A percentile compares a stretch with the other conserved stretches of the same genome.
phyloP scores from a whole-genome alignment of 2,797 vertebrate genomes.

The Triplophysa bombifrons region DNA sequence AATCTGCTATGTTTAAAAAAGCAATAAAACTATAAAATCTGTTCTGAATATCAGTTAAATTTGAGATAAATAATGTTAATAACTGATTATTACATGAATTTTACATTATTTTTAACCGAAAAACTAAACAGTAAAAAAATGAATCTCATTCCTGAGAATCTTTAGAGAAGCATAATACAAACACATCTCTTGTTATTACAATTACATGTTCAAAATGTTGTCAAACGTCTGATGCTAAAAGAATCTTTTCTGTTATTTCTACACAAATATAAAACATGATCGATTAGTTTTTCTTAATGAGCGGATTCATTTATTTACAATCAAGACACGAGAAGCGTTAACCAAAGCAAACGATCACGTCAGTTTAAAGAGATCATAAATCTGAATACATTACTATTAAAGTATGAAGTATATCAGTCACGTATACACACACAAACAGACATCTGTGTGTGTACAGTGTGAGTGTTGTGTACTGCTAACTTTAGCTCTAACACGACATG shows the following conservation, averaged over 20 bases:
- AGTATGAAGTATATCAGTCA: neutral
- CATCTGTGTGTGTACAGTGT: too few relatives aligned
- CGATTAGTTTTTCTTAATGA: neutral
- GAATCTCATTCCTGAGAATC: too few relatives aligned
- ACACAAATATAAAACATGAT: neutral
- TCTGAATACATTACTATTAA: neutral
- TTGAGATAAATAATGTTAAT: too few relatives aligned
- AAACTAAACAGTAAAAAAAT: too few relatives aligned
- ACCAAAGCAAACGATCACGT: neutral
- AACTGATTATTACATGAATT: too few relatives aligned
- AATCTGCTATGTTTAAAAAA: neutral
- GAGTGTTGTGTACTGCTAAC: neutral
- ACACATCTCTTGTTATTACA: too few relatives aligned
- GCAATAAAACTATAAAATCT: neutral
- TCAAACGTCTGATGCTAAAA: neutral
- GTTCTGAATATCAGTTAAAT: neutral
- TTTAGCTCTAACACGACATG: neutral
- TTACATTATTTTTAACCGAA: too few relatives aligned
- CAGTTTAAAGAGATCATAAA: neutral
- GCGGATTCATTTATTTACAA: neutral
- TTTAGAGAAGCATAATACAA: too few relatives aligned
- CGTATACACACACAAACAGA: neutral
- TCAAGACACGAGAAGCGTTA: neutral
- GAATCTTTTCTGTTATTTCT: neutral
- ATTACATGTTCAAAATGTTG: too few relatives aligned